Evolutionary conservation across 2,797 vertebrate species (phyloP), one percentile per base, ranked within the genome.

Genomic region (Scarus forsteni): DNA sequence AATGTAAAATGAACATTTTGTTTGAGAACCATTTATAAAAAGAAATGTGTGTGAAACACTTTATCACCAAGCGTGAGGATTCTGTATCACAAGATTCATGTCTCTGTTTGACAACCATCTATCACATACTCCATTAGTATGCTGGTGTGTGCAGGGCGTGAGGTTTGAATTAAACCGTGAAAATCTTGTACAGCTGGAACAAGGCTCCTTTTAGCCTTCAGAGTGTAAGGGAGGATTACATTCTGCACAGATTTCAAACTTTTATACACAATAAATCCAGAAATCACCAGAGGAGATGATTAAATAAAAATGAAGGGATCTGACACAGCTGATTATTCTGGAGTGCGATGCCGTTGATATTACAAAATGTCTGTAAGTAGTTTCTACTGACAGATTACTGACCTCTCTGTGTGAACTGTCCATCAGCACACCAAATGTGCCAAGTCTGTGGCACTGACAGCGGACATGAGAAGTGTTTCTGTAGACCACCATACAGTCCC

Each of bases 361-460:
- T 4, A 43, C 34, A 4, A 12, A 18, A 8, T 39, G 50, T 35
- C 6, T 13, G 9, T 54, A 0, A 5, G 50, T 10, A 18, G 15
- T 27, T 62, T 76, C 18, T 18, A 49, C 18, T 8, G 71, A 66
- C 27, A 15, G 51, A 51, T 6, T 1, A 40, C 77, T 89, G 73
- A 99, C 98, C 96, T 99, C 98, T 92, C 98, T 93, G 34, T 99
- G 97, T 0, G 98, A 99, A 78, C 96, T 98, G 89, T 99, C 98
- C 98, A 99, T 99, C 65, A 99, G 92, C 46, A 99, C 96, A 0
- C 97, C 98, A 15, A 98, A 99, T 50, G 96, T 99, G 46, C 97
- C 97, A 7, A 99, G 95, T 82, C 95, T 95, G 78, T 97, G 96
- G 74, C 98, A 99, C 88, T 97, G 98, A 90, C 98, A 99, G 82